These are phyloP conservation scores for Octonoba sinensis DNA, from an alignment of 2,888 invertebrate genomes.

Conservation along the genomic window DNA sequence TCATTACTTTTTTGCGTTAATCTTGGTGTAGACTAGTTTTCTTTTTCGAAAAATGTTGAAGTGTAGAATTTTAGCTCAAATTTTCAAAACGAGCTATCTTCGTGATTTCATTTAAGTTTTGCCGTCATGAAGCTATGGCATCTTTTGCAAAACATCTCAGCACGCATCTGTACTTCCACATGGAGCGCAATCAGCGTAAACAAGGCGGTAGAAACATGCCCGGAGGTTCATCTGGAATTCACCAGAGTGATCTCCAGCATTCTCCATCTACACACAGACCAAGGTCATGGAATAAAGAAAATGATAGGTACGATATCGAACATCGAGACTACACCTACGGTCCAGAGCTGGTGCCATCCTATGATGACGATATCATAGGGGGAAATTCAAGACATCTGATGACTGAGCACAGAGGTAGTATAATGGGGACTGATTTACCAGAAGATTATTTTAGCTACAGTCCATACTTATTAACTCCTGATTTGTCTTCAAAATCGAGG, in stretches of 20 bases:
- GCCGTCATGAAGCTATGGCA: constrained; percentile 58
- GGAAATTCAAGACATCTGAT: constrained; percentile 27
- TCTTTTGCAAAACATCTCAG: constrained; percentile 64
- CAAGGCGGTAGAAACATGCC: constrained; percentile 37
- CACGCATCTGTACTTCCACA: constrained; percentile 63
- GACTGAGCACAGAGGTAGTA: constrained; percentile 45
- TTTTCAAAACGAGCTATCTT: background rate
- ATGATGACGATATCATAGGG: constrained; percentile 17
- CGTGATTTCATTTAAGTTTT: background rate
- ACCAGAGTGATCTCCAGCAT: constrained; percentile 31
- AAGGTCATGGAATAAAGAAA: constrained; percentile 53
- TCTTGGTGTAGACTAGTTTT: background rate
- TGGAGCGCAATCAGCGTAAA: constrained; percentile 56
- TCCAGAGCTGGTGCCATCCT: constrained; percentile 39
- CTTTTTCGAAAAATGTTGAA: background rate
- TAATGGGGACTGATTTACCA: constrained; percentile 57
- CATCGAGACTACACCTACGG: constrained; percentile 13
- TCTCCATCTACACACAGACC: constrained; percentile 35
- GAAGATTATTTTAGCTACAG: constrained; percentile 62
- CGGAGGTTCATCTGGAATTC: constrained; percentile 43
- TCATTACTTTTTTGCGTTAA: background rate
- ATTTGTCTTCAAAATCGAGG: constrained; percentile 41
- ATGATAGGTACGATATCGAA: constrained; percentile 34
- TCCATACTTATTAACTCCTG: constrained; percentile 59
- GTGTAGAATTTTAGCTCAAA: background rate